phyloP scores from a whole-genome alignment of 1,140 invertebrate genomes.

The Papilio aristodemus region DNA sequence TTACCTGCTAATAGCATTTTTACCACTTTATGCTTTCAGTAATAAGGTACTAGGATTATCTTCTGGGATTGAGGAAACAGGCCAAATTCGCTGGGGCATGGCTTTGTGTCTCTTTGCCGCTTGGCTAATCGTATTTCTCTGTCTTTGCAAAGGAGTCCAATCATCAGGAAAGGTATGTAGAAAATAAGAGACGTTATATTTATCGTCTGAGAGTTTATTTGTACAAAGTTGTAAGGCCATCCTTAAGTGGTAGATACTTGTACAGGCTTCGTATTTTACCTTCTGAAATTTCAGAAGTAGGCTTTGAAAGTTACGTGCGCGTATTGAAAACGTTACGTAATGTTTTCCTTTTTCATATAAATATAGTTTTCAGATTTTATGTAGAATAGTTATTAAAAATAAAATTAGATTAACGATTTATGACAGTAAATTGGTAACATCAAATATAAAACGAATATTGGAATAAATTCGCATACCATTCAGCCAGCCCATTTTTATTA shows the following conservation, averaged over 20 bases:
- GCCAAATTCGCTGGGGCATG: constrained; percentile 83
- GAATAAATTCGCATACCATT: neutral
- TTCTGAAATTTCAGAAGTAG: too few species aligned
- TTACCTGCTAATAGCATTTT: constrained; percentile 21
- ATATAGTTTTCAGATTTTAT: too few species aligned
- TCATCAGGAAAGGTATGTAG: constrained; percentile 87
- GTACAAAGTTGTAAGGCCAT: too few species aligned
- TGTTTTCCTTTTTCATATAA: too few species aligned
- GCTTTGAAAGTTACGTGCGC: too few species aligned
- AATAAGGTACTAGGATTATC: constrained; percentile 88
- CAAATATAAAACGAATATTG: neutral
- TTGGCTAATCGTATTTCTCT: constrained; percentile 90
- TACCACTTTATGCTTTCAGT: constrained; percentile 71
- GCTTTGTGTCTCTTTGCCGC: constrained; percentile 87
- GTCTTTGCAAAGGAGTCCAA: constrained; percentile 91
- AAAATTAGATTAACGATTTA: too few species aligned
- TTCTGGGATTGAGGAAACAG: constrained; percentile 87
- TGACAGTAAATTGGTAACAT: too few species aligned
- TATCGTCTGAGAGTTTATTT: too few species aligned
- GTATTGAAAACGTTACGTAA: too few species aligned
- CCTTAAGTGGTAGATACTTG: too few species aligned
- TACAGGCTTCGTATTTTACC: too few species aligned
- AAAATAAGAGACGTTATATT: neutral
- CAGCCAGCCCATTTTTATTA: neutral
- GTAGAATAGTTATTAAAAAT: too few species aligned